Evolutionary conservation across 2,888 invertebrate species (phyloP), one percentile per base, ranked within the genome.

Genomic region (Agonopterix arenella): DNA sequence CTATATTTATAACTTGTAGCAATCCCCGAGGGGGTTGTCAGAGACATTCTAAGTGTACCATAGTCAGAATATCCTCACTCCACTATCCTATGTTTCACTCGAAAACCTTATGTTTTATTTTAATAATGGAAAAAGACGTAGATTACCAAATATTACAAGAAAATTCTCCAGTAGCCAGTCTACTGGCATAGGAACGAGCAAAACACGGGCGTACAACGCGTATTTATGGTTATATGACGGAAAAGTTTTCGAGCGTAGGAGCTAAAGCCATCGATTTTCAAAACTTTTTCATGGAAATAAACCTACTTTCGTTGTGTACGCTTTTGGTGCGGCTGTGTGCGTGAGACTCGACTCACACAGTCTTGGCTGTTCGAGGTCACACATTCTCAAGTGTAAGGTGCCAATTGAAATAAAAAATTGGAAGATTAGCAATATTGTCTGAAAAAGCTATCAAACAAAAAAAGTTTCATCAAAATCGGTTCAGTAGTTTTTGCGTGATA

Each of bases 211-310:
- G 36, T 43, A n/a, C 40, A 61, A 59, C 56, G 69, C 70, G 78
- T 88, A 89, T 88, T 88, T 88, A 88, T 88, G 85, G 86, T 76
- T 86, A 82, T 86, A 84, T 80, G 86, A 76, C 76, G 83, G 77
- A 81, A 86, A 89, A 89, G 77, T 89, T 89, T 84, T 71, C 72
- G 73, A 80, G 84, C 84, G 84, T 84, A 81, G 84, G 84, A 85
- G 88, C 86, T 84, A 73, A 84, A 85, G 84, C 86, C 86, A 89
- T 89, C 89, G 90, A 90, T 90, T 90, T 89, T 89, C 88, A 84
- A 89, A 90, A 90, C 86, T 90, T 90, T 90, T 90, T 89, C 90
- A 86, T 89, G 89, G 89, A 89, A 86, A 89, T 86, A 88, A 88
- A 88, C 88, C 88, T 84, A 88, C 88, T 88, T 86, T 84, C 80